Percentiles rank a stretch among this genome's conserved stretches.
Conservation (phyloP, 2,888 invertebrate species). For the Arctia plantaginis region DNA sequence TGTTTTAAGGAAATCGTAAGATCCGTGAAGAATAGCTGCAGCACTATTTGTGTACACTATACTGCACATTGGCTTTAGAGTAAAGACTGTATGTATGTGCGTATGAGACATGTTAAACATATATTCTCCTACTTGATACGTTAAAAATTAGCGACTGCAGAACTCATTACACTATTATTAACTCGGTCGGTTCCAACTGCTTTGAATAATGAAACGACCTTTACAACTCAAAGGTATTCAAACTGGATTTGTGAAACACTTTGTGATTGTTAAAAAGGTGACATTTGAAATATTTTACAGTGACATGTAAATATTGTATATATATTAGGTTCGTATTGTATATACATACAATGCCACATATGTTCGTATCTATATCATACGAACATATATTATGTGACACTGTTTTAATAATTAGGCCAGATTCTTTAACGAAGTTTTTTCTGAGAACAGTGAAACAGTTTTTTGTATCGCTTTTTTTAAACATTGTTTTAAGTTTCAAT, state of each 20-base stretch:
- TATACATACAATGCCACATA: no score
- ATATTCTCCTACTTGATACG: background rate
- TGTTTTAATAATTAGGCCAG: background rate
- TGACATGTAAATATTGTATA: background rate
- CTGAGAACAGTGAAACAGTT: background rate
- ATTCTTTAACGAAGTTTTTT: background rate
- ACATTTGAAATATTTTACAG: background rate
- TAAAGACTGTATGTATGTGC: background rate
- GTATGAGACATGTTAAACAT: background rate
- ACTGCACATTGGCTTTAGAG: background rate
- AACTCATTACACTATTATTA: background rate
- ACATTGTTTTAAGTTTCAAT: no score
- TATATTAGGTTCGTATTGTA: no score
- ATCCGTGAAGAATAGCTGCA: no score
- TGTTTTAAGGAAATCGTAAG: no score
- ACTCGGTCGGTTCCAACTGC: constrained; percentile 12
- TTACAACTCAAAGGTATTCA: constrained; percentile 23
- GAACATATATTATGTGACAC: background rate
- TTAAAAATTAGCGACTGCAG: background rate
- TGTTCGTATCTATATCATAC: background rate
- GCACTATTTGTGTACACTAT: background rate
- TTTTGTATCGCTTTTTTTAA: no score
- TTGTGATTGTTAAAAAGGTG: constrained; percentile 20
- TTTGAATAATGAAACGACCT: constrained; percentile 19
- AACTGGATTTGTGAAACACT: constrained; percentile 21